Evolutionary conservation across 2,113 vertebrate genomes (phyloP).

Genomic region (Calidris pugnax): DNA sequence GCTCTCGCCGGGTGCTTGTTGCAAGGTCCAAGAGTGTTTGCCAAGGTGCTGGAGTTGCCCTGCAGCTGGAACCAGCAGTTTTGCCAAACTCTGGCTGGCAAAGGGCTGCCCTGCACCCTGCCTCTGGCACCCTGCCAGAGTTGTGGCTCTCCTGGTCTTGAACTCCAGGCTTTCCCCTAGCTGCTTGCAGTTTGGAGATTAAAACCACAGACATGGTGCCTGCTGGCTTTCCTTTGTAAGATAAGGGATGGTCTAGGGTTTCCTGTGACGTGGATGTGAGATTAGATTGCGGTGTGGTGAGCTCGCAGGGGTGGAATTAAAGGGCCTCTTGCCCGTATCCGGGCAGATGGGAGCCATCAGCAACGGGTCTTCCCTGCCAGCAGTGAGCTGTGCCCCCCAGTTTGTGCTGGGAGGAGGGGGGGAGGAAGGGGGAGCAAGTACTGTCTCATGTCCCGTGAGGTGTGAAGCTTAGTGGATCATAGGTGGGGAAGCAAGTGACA

Average conservation of each 20-base stretch:
- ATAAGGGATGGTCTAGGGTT: constrained; percentile 46
- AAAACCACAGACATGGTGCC: not conserved
- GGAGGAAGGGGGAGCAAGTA: not conserved
- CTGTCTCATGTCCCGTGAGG: not conserved
- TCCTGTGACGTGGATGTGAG: constrained; percentile 65
- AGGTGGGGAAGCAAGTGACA: not conserved
- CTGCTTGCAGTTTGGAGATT: not conserved
- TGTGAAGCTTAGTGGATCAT: not conserved
- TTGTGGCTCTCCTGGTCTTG: constrained; percentile 19
- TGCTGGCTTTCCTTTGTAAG: constrained; percentile 36
- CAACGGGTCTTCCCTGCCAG: not conserved
- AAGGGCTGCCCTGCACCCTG: not conserved
- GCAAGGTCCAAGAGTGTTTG: not conserved
- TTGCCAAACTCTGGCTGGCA: not conserved
- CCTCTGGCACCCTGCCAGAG: too few relatives aligned
- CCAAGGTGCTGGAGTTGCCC: not conserved
- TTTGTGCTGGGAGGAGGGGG: not conserved
- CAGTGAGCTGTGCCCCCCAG: not conserved
- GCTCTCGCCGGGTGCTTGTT: not conserved
- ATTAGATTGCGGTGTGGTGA: constrained; percentile 35
- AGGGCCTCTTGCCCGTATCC: not conserved
- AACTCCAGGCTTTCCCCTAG: constrained; percentile 28
- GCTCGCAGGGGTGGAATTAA: not conserved
- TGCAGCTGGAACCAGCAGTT: not conserved
- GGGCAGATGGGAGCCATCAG: constrained; percentile 10